These are phyloP conservation scores for Lepidurus apus DNA, from an alignment of 1,140 invertebrate species.

Conservation along the genomic window DNA sequence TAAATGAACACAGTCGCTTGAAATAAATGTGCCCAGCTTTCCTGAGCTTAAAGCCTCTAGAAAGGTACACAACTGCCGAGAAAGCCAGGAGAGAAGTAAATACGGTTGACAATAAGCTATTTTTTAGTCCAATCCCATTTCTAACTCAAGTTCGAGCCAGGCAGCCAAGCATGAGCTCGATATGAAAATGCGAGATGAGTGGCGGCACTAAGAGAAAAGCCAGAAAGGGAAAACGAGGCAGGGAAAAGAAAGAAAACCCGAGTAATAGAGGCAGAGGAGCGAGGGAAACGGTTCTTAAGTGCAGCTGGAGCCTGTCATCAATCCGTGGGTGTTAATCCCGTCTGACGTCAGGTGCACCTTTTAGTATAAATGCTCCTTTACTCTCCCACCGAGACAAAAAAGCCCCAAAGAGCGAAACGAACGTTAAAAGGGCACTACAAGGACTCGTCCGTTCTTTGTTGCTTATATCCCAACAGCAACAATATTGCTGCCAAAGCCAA, in stretches of 20 bases:
- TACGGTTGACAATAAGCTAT: slow-evolving; percentile 7
- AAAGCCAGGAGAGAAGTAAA: background rate
- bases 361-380: slow-evolving; percentile 4
- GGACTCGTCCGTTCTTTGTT: background rate
- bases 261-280: background rate
- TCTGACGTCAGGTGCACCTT: slow-evolving; percentile 20
- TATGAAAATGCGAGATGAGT: slow-evolving; percentile 17
- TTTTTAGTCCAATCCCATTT: background rate
- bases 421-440: background rate
- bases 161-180: background rate
- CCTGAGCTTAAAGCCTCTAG: too few species aligned
- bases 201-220: slow-evolving; percentile 18
- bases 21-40: too few species aligned
- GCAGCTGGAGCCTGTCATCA: slow-evolving; percentile 20
- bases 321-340: slow-evolving; percentile 15
- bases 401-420: background rate
- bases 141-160: background rate
- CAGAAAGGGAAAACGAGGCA: background rate
- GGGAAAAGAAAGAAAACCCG: background rate
- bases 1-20: too few species aligned
- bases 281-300: slow-evolving; percentile 21
- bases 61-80: background rate
- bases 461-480: slow-evolving; percentile 14
- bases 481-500: slow-evolving; percentile 4
- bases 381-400: slow-evolving; percentile 8